Base-by-base conservation (phyloP, 2,113 vertebrate species). In the Onychostruthus taczanowskii region DNA sequence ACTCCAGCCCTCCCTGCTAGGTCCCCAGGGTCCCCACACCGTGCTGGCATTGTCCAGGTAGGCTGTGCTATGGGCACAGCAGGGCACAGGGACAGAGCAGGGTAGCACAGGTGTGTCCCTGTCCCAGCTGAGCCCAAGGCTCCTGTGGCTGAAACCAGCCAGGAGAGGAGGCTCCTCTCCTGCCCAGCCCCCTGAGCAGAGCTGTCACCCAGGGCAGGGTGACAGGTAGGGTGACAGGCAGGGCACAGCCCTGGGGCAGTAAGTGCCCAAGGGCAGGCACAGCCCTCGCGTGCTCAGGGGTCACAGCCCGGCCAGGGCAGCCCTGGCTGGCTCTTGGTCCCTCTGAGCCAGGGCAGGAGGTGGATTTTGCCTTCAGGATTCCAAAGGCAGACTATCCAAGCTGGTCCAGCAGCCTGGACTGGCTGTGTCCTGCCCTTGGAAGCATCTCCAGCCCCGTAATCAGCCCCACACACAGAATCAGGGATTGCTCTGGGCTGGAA, bases 291-390 rank as follows among this genome's bases (percentile, higher is more conserved):
- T 13, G 21, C 6, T 9, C 70, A 52, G 72, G 69, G 85, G 90
- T 95, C 88, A 90, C 1, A 0, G 82, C 73, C 50, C 1, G 26
- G 84, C n/a, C 88, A 66, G 53, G 18, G 41, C 74, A 87, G 76
- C 73, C 39, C 72, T 22, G 47, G 31, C 46, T 63, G 61, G 22
- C 7, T 11, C 28, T 8, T 5, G 14, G 10, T 50, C 24, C 31
- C 79, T 80, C 44, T 39, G 72, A 93, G 82, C 24, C 73, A 43
- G 63, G 62, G 81, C 46, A 21, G 76, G 50, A 89, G 84, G 37
- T 30, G 68, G 35, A 46, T 77, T 55, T 66, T 16, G 1, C 75
- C 56, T 56, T 68, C 74, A 9, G 68, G 61, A 46, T 27, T 82
- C 50, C 62, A 39, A n/a, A 89, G 68, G n/a, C 2, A 72, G 49